phyloP scores from a whole-genome alignment of 2,888 invertebrate genomes.

The Ormyrus thymus region DNA sequence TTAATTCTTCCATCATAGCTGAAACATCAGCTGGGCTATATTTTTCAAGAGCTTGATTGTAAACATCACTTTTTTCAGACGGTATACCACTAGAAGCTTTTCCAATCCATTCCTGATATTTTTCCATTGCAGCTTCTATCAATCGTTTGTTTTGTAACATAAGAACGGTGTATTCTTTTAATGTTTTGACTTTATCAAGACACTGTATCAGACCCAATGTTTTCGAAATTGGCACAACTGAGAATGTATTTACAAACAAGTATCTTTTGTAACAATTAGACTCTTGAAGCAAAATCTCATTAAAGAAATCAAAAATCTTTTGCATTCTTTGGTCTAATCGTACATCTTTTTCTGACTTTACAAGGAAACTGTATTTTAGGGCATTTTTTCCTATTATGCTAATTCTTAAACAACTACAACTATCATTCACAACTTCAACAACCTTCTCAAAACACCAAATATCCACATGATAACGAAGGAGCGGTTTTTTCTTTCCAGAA shows the following conservation, averaged over 20 bases:
- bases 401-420: constrained; percentile 80
- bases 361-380: constrained; percentile 80
- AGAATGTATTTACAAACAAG: constrained; percentile 79
- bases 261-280: constrained; percentile 76
- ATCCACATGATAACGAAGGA: constrained; percentile 79
- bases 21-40: constrained; percentile 69
- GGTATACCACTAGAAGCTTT: constrained; percentile 49
- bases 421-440: constrained; percentile 77
- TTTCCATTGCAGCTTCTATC: constrained; percentile 23
- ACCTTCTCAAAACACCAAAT: constrained; percentile 80
- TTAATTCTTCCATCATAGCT: constrained; percentile 72
- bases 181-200: constrained; percentile 79
- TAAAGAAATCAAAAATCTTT: constrained; percentile 83
- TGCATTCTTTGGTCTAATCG: constrained; percentile 85
- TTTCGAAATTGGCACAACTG: constrained; percentile 80
- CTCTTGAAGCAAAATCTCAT: constrained; percentile 78
- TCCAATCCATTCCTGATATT: constrained; percentile 68
- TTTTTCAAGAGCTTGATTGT: constrained; percentile 64
- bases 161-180: constrained; percentile 76
- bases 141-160: constrained; percentile 51
- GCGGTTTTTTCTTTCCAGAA: constrained; percentile 77
- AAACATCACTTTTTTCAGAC: constrained; percentile 40
- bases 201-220: constrained; percentile 83
- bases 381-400: constrained; percentile 82
- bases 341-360: constrained; percentile 86